Conservation (phyloP, 2,113 vertebrate genomes). For the Engraulis encrasicolus region DNA sequence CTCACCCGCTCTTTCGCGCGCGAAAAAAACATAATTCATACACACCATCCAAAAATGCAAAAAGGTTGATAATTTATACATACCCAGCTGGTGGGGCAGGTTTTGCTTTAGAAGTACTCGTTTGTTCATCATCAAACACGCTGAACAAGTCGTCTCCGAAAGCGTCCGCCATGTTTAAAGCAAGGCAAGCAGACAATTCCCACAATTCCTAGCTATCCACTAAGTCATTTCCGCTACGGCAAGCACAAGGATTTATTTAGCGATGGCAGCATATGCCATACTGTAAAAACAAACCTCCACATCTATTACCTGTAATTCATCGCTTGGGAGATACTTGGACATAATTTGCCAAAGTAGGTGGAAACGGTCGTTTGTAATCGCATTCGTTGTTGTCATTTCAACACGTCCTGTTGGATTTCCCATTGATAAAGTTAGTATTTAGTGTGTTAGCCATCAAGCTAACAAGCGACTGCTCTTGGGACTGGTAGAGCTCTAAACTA, state of each 20-base stretch:
- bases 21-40: background rate
- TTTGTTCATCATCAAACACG: constrained; percentile 89
- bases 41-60: background rate
- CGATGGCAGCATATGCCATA: background rate
- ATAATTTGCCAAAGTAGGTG: background rate
- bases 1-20: background rate
- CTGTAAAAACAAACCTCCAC: background rate
- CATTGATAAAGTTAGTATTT: constrained; percentile 1
- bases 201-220: constrained; percentile 50
- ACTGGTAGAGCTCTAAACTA: background rate
- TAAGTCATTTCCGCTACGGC: constrained; percentile 8
- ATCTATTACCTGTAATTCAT: background rate
- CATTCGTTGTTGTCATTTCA: background rate
- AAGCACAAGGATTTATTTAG: background rate
- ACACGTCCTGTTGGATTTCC: background rate
- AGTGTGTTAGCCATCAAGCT: constrained; percentile 11
- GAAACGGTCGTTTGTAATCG: background rate
- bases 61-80: constrained; percentile 28
- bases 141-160: constrained; percentile 94
- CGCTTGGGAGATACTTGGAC: background rate
- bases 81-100: constrained; percentile 71
- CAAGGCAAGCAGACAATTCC: constrained; percentile 48
- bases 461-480: background rate
- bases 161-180: constrained; percentile 84
- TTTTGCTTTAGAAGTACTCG: constrained; percentile 69